Conservation (phyloP, 2,888 invertebrate genomes). For the Lepidocyrtoides sp. region DNA sequence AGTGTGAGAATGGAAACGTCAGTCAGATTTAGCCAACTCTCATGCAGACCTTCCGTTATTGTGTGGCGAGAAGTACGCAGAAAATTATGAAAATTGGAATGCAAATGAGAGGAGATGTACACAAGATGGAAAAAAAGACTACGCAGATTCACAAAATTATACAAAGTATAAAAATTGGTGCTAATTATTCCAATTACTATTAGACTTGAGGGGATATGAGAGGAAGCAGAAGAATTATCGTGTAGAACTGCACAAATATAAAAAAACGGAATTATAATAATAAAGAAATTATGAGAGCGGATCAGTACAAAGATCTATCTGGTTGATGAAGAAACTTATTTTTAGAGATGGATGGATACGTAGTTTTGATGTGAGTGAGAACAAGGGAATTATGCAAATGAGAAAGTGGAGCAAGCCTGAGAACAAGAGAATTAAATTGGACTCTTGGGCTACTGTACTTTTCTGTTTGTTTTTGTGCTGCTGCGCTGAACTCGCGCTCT, state of each 20-base stretch:
- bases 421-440: constrained; percentile 47
- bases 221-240: background rate
- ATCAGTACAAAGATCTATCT: constrained; percentile 39
- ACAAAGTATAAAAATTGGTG: background rate
- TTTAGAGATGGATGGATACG: constrained; percentile 4
- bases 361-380: constrained; percentile 69
- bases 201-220: constrained; percentile 19
- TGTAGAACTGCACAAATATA: background rate
- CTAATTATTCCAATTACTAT: constrained; percentile 41
- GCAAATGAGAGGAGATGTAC: constrained; percentile 24
- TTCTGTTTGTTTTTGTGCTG: constrained; percentile 53
- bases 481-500: too few species aligned
- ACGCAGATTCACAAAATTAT: background rate
- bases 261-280: background rate
- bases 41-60: background rate
- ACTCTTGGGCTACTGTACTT: constrained; percentile 65
- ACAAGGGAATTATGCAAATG: constrained; percentile 80
- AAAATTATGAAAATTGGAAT: constrained; percentile 51
- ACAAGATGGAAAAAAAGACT: background rate
- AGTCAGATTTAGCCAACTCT: background rate
- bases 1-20: constrained; percentile 20
- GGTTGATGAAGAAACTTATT: constrained; percentile 11
- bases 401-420: constrained; percentile 73
- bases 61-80: background rate
- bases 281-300: constrained; percentile 73